Evolutionary conservation across 2,113 vertebrate genomes (phyloP).

Genomic region (Dasyornis broadbenti): DNA sequence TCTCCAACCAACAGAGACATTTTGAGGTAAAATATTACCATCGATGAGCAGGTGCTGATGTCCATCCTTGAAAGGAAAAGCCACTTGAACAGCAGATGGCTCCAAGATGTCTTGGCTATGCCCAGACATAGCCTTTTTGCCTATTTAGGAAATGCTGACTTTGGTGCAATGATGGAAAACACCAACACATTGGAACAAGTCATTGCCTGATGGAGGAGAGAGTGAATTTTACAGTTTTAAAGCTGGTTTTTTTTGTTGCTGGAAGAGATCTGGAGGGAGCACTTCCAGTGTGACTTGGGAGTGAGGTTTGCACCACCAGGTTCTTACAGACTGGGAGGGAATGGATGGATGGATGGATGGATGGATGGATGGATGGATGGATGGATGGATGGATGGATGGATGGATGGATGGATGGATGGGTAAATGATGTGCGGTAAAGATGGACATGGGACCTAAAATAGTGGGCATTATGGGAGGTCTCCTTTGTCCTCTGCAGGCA

Average conservation of each 20-base stretch:
- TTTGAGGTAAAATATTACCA: neutral
- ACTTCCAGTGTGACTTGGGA: neutral
- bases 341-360: neutral
- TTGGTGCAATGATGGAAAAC: neutral
- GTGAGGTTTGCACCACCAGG: neutral
- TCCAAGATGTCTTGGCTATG: neutral
- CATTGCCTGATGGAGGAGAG: neutral
- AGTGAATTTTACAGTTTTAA: neutral
- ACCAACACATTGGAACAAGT: neutral
- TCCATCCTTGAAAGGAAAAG: neutral
- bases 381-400: neutral
- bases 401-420: neutral
- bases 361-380: neutral
- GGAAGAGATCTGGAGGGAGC: neutral
- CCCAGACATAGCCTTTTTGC: neutral
- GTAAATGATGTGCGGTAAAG: neutral
- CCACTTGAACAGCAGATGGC: neutral
- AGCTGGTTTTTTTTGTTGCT: neutral
- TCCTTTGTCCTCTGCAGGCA: constrained; percentile 77
- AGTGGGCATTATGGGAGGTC: accelerated
- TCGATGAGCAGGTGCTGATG: neutral
- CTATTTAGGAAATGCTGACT: neutral
- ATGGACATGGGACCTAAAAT: neutral
- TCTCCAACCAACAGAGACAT: neutral
- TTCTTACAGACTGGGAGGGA: neutral